Conservation (phyloP, 2,113 vertebrate genomes). For the Turdus rufiventris region DNA sequence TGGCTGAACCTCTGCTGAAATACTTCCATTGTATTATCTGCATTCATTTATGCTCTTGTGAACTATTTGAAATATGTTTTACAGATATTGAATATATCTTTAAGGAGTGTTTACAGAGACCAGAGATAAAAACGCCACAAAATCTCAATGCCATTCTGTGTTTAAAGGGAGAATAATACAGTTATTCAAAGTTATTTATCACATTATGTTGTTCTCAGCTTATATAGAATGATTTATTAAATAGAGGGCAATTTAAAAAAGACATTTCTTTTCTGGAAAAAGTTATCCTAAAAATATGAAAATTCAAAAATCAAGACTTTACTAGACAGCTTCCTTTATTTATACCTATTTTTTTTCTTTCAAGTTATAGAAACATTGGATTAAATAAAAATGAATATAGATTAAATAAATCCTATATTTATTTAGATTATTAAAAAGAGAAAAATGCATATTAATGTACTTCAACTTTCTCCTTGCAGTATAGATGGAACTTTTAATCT, state of each 20-base stretch:
- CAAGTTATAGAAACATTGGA: neutral
- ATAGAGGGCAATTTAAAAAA: neutral
- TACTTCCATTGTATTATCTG: neutral
- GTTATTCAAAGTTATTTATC: neutral
- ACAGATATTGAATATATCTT: neutral
- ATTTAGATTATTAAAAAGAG: neutral
- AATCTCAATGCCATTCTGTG: neutral
- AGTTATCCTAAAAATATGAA: neutral
- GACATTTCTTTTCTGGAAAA: neutral
- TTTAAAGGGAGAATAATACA: neutral
- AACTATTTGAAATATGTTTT: neutral
- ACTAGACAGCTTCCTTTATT: neutral
- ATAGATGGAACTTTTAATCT: neutral
- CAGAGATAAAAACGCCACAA: neutral
- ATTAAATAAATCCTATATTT: neutral
- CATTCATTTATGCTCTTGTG: neutral
- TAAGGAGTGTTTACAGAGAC: neutral
- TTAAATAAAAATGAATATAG: neutral
- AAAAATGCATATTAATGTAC: neutral
- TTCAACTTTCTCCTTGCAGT: neutral
- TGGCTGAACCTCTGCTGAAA: neutral
- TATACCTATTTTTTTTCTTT: fast-evolving
- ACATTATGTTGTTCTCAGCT: neutral
- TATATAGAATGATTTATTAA: neutral
- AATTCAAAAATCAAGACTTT: neutral